Percentiles rank a stretch among this genome's conserved stretches.
phyloP scores from a whole-genome alignment of 2,797 vertebrate genomes.

The Falco rusticolus region DNA sequence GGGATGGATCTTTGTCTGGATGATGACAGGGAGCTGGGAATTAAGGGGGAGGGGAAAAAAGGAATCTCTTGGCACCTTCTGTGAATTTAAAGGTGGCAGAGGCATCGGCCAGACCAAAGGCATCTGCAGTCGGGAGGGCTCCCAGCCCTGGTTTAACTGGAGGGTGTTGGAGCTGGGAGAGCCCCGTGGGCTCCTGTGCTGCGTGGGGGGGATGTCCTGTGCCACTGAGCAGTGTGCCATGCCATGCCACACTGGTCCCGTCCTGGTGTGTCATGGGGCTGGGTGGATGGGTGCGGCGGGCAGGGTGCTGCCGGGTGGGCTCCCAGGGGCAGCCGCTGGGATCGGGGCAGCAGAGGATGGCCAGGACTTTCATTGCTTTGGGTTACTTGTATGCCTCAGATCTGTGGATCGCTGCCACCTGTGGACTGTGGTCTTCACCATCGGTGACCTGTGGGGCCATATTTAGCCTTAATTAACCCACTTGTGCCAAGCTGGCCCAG shows the following conservation, averaged over 20 bases:
- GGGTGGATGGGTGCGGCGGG: neutral
- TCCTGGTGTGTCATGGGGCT: rapidly evolving
- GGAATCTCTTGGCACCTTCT: neutral
- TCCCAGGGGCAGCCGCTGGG: rapidly evolving
- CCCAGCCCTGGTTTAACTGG: neutral
- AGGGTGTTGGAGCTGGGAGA: neutral
- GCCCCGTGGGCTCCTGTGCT: neutral
- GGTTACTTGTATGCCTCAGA: rapidly evolving
- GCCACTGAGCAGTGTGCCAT: neutral
- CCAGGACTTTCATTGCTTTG: neutral
- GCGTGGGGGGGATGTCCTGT: rapidly evolving
- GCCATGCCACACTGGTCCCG: rapidly evolving
- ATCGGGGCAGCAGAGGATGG: neutral
- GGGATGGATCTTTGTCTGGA: conserved; percentile 27
- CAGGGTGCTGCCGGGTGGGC: neutral
- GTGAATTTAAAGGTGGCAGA: neutral
- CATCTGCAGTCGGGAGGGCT: rapidly evolving
- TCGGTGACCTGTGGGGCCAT: rapidly evolving
- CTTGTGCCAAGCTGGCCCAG: rapidly evolving
- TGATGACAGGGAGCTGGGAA: conserved; percentile 35
- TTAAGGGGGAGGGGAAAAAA: neutral
- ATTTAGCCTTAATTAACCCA: neutral
- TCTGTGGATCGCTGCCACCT: neutral
- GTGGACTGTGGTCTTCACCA: too few species aligned
- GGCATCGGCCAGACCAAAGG: neutral